Evolutionary conservation across 2,888 invertebrate species (phyloP), one percentile per base, ranked within the genome.

Genomic region (Gymnosoma rotundatum): DNA sequence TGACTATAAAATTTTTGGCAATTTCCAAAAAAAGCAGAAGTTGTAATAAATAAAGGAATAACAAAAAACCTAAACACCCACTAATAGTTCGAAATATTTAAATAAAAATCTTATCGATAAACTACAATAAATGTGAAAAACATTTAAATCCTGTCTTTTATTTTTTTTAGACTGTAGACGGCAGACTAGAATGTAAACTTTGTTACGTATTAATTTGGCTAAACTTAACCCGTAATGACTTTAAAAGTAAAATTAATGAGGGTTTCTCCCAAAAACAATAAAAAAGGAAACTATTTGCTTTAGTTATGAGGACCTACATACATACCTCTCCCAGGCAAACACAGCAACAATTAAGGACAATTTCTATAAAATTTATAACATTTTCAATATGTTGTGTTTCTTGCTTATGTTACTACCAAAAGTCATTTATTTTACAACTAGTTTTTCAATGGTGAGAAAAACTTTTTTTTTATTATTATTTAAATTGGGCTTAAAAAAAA

Each of bases 171-270:
- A 67, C 58, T 61, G 20, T 66, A 79, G 69, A 76, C 83, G 9
- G 32, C 36, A 61, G 69, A 45, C 20, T 72, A 38, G 21, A 25
- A 36, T 64, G 42, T 45, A 69, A 85, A 89, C 89, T 87, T 89
- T 88, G 89, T 89, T 89, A 91, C 90, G 91, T 91, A 91, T 91
- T 91, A 91, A 91, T 91, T 91, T 91, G 91, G 91, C 90, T 89
- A 91, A 91, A 91, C 91, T 91, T 91, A 91, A 90, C 90, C 91
- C 91, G 89, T 91, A 91, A 91, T 91, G 91, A 91, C 91, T 91
- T 91, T 91, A 92, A 92, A 92, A 92, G 91, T 92, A 91, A 92
- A 92, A 92, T 92, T 92, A 92, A 92, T 92, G 92, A 92, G 91
- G 91, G 91, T 92, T 81, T 76, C 74, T 66, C 64, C 90, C 88